A percentile compares a stretch with the other conserved stretches of the same genome.
Evolutionary conservation across 2,113 vertebrate species (phyloP).

Genomic region (Phasianus colchicus): DNA sequence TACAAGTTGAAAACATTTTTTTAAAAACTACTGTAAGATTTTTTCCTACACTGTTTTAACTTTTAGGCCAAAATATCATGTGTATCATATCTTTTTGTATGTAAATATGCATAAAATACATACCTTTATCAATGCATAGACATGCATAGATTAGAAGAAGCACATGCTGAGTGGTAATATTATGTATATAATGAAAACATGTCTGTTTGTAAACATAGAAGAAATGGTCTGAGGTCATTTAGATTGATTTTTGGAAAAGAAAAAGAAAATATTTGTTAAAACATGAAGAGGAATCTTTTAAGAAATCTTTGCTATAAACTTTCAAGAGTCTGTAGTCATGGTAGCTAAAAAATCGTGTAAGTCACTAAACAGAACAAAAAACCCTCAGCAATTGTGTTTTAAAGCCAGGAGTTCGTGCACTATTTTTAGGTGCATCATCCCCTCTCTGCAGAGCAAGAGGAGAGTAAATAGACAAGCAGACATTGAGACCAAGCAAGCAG

Average conservation of each 20-base stretch:
- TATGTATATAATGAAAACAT: not conserved
- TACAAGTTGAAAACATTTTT: not conserved
- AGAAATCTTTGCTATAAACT: not conserved
- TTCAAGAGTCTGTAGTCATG: not conserved
- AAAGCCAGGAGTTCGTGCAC: not conserved
- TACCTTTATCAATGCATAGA: not conserved
- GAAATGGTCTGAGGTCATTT: not conserved
- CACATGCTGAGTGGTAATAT: not conserved
- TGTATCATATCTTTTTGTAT: not conserved
- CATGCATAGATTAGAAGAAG: not conserved
- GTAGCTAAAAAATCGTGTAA: not conserved
- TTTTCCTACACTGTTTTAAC: not conserved
- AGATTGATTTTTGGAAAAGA: not conserved
- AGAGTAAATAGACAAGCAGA: not conserved
- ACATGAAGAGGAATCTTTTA: not conserved
- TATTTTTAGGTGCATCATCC: not conserved
- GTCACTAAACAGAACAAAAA: not conserved
- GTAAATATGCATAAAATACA: not conserved
- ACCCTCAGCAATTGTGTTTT: not conserved
- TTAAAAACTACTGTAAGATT: not conserved
- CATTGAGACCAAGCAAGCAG: not conserved
- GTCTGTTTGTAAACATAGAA: not conserved
- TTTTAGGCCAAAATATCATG: not conserved
- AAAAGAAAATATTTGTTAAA: not conserved
- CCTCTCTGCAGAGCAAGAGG: not conserved